Evolutionary conservation across 2,888 invertebrate genomes (phyloP).

Genomic region (Lathronympha strigana): DNA sequence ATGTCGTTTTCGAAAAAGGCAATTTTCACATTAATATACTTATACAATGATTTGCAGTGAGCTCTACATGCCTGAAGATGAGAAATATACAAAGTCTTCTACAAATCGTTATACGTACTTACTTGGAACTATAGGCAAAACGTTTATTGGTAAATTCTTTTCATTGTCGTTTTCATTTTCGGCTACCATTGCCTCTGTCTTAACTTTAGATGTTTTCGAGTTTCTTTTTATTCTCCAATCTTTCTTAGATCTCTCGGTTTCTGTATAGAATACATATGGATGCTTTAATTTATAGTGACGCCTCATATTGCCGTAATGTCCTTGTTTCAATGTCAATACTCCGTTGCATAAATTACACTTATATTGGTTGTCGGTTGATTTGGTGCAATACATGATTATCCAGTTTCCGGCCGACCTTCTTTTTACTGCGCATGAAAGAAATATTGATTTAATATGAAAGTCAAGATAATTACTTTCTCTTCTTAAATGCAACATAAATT

Average conservation of each 20-base stretch:
- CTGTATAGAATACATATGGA: slow-evolving; percentile 17
- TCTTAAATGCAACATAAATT: no score
- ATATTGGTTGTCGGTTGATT: background rate
- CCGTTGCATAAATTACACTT: slow-evolving; percentile 11
- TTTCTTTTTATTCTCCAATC: background rate
- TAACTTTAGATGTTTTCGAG: background rate
- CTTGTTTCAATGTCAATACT: slow-evolving; percentile 1
- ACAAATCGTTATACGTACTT: no score
- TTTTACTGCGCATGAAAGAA: slow-evolving; percentile 4
- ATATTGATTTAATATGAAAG: no score
- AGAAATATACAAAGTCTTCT: no score
- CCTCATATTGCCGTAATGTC: slow-evolving; percentile 27
- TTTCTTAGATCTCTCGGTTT: slow-evolving; percentile 1
- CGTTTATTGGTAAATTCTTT: background rate
- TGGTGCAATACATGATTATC: slow-evolving; percentile 16
- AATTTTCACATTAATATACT: no score
- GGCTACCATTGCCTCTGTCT: background rate
- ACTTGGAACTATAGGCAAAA: background rate
- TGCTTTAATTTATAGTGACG: slow-evolving; percentile 22
- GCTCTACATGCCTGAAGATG: no score
- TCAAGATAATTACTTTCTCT: no score
- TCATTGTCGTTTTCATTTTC: background rate
- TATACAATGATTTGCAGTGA: no score
- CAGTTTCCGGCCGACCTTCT: slow-evolving; percentile 14
- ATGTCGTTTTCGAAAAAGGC: no score